Evolutionary conservation across 2,797 vertebrate species (phyloP), one percentile per base, ranked within the genome.

Genomic region (Cryptoprocta ferox): DNA sequence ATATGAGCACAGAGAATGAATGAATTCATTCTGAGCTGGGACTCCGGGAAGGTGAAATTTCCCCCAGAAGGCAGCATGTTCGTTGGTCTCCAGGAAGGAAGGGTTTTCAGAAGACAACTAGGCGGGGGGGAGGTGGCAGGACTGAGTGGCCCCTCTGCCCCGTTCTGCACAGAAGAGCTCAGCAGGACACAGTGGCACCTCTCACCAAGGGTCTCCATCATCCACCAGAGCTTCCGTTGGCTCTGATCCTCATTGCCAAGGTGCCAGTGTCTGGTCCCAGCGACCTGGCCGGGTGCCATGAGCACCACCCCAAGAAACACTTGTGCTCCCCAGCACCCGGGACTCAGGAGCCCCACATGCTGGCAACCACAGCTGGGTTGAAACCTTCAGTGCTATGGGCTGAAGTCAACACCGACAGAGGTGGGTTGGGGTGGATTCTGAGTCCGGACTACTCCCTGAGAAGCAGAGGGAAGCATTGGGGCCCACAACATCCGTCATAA

Each of bases 81-180:
- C 15, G 2, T n/a, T 66, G 61, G 15, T 59, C 59, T 88, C 24
- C 12, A 80, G 45, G 28, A 48, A 48, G 8, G 24, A 39, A 82
- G 8, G 0, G 9, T 80, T 65, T 95, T 76, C 68, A 56, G 68
- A 30, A 87, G 53, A 35, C 71, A 39, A 5, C 16, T 32, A 2
- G 35, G 10, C 3, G 10, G 5, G n/a, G 18, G 0, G 1, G 24
- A n/a, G 65, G 16, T 30, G 0, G 42, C 13, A 45, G 24, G 37
- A 15, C 10, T 24, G 26, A 56, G 24, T 42, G 2, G 13, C 3
- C 19, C 14, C 26, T 83, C 19, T 26, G 73, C 13, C 59, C 30
- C 7, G 15, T 50, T 65, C 80, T 59, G 16, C 6, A 78, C 32
- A 75, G 70, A 76, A 73, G 26, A 6, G 26, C 45, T 68, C 24